phyloP scores from a whole-genome alignment of 2,113 vertebrate genomes.

The Spermophilus dauricus region DNA sequence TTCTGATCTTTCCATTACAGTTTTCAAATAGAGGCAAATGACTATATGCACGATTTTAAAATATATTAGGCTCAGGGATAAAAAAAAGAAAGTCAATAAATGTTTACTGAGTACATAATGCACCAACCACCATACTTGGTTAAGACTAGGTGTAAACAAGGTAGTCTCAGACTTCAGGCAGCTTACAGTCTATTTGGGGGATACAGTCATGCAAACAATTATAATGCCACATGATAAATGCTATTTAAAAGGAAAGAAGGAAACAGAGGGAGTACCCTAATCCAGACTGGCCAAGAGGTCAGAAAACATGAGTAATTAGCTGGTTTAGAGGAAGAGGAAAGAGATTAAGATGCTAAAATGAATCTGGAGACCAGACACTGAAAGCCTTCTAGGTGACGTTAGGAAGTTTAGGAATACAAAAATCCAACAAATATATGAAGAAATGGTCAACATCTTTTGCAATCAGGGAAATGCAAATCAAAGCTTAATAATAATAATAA shows the following conservation, averaged over 20 bases:
- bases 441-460: too few species aligned
- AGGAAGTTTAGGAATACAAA: background rate
- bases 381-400: background rate
- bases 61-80: background rate
- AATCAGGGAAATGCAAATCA: too few species aligned
- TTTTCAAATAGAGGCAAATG: slow-evolving; percentile 26
- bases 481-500: too few species aligned
- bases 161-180: background rate
- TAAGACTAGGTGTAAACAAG: background rate
- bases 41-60: slow-evolving; percentile 37
- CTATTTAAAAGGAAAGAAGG: slow-evolving; percentile 8
- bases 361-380: background rate
- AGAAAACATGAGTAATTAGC: background rate
- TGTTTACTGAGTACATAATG: background rate
- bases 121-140: background rate
- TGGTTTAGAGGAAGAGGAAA: background rate
- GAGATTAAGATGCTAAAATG: background rate
- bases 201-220: background rate
- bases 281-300: background rate
- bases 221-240: background rate
- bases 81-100: background rate
- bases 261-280: background rate
- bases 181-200: background rate
- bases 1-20: slow-evolving; percentile 47
- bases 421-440: too few species aligned